Evolutionary conservation across 1,140 invertebrate genomes (phyloP), one percentile per base, ranked within the genome.

Genomic region (Drosophila persimilis): DNA sequence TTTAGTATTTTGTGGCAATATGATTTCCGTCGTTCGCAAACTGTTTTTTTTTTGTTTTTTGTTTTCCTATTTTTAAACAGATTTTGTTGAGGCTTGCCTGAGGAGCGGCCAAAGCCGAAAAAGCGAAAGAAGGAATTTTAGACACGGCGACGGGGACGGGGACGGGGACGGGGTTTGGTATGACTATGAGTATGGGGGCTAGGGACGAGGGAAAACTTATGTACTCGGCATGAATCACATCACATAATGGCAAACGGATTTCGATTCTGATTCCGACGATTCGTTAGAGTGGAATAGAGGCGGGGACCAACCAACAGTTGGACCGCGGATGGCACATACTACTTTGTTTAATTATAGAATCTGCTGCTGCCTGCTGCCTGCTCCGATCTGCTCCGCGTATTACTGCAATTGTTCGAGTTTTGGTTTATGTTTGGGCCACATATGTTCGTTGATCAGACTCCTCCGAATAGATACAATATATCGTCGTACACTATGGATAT

Each of bases 41-140:
- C 63, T 26, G 51, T 55, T n/a, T n/a, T 52, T 52, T 17, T 17
- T 17, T 17, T 17, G 17, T 29, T 52, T 52, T 52, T 31, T 15
- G n/a, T 53, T 73, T 73, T 50, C 66, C 80, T 85, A 85, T 85
- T 85, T 85, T 77, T 85, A 85, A 86, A 86, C 73, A 67, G 80
- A 77, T 80, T 79, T 79, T 58, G 24, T 24, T 24, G 3, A 24
- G 75, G 66, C 72, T 75, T 75, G 57, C 61, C 52, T 71, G 74
- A 63, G 56, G 66, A 63, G 56, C 50, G 29, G 50, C 50, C 29
- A 52, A 52, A 35, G 29, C 48, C 48, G 31, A 35, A 35, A 35
- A 53, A 35, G 51, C 51, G 11, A 52, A 3, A 26, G 50, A 64
- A 66, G 54, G 62, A 41, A 67, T 55, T 64, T 61, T 31, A 9